Conservation (phyloP, 1,140 invertebrate genomes). For the Lasaia peninsularis region DNA sequence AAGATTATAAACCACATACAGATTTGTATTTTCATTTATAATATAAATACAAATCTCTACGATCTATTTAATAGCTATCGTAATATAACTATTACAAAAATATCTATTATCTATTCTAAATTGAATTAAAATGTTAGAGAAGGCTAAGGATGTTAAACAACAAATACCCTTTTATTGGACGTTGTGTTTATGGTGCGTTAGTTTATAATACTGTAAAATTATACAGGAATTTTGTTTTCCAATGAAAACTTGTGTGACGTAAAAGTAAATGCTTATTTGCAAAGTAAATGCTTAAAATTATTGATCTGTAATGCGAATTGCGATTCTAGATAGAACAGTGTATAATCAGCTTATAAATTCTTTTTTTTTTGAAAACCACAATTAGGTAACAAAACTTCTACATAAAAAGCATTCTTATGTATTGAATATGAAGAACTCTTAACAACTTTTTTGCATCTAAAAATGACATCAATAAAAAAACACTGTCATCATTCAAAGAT, state of each 20-base stretch:
- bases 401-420: no score
- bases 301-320: slow-evolving; percentile 16
- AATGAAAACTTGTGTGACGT: neutral
- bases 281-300: slow-evolving; percentile 22
- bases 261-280: slow-evolving; percentile 35
- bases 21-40: slow-evolving; percentile 13
- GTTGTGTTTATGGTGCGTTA: slow-evolving; percentile 47
- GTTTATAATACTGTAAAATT: slow-evolving; percentile 25
- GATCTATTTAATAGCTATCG: slow-evolving; percentile 29
- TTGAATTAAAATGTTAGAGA: slow-evolving; percentile 64
- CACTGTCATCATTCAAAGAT: no score
- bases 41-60: slow-evolving; percentile 25
- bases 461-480: neutral
- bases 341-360: neutral
- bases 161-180: slow-evolving; percentile 63
- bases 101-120: slow-evolving; percentile 72
- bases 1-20: slow-evolving; percentile 40
- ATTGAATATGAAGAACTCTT: neutral
- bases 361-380: neutral
- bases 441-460: neutral
- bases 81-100: slow-evolving; percentile 74
- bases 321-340: slow-evolving; percentile 23
- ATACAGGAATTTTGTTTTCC: slow-evolving; percentile 20
- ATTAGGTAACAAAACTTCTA: no score
- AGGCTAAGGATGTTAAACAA: slow-evolving; percentile 73